phyloP scores from a whole-genome alignment of 2,888 invertebrate species.

The Eupithecia subumbrata region DNA sequence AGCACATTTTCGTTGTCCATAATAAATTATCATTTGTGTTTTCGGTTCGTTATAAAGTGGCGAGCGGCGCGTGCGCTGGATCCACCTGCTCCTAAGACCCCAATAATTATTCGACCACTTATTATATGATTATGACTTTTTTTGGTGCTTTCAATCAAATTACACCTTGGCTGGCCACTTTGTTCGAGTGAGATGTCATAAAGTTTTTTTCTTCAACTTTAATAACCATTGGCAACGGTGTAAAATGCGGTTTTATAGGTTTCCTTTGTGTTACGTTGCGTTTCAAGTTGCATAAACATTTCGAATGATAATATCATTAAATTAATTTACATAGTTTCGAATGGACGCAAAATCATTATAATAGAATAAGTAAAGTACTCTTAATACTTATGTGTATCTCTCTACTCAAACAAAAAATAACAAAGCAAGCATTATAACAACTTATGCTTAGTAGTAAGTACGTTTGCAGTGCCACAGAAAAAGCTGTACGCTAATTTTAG shows the following conservation, averaged over 20 bases:
- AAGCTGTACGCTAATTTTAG: constrained; percentile 59
- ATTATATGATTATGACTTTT: constrained; percentile 83
- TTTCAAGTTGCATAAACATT: constrained; percentile 11
- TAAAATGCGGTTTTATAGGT: constrained; percentile 67
- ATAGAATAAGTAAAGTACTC: neutral
- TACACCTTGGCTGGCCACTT: constrained; percentile 81
- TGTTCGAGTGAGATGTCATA: constrained; percentile 82
- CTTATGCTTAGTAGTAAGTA: neutral
- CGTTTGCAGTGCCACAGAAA: constrained; percentile 33
- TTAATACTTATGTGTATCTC: neutral
- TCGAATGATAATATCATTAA: neutral
- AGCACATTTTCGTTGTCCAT: neutral
- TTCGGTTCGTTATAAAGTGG: constrained; percentile 52
- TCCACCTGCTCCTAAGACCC: constrained; percentile 79
- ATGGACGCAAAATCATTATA: neutral
- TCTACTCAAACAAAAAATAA: neutral
- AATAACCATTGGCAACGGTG: constrained; percentile 64
- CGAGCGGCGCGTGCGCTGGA: constrained; percentile 66
- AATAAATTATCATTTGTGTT: constrained; percentile 62
- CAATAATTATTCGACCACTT: constrained; percentile 82
- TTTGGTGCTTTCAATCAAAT: constrained; percentile 85
- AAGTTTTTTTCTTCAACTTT: constrained; percentile 68
- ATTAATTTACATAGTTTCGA: neutral
- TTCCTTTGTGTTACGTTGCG: constrained; percentile 41
- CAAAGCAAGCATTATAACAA: no score